Evolutionary conservation across 2,888 invertebrate species (phyloP), one percentile per base, ranked within the genome.

Genomic region (Limnephilus auricula): DNA sequence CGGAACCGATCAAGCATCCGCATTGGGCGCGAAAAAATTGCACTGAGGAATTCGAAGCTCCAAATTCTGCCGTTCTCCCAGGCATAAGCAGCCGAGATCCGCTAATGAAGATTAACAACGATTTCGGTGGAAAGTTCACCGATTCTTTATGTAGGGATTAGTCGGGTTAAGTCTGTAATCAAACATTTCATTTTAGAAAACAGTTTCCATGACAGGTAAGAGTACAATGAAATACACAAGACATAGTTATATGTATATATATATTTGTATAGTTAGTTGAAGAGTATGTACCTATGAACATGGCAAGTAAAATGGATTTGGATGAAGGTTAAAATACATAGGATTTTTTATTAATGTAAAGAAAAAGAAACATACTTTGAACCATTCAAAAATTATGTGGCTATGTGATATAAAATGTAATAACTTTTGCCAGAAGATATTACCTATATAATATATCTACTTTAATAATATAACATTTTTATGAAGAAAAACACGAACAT

Each of bases 21-120:
- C 87, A 78, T 88, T 79, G 87, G 65, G 87, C 78, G 87, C 87
- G 79, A 34, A 85, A 88, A 88, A 88, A 88, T 88, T 65, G 87
- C 87, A 32, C 10, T 37, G 78, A 78, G 87, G 87, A 88, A 88
- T 88, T 78, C 32, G 34, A 37, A 78, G 45, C 31, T 79, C 37
- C 87, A 37, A 88, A 85, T 34, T 82, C 32, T 34, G 18, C 37
- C 30, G 25, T 40, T 85, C 85, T 40, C 37, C 85, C 37, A 40
- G 37, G 40, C 45, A 45, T 45, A 45, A 45, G 45, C 65, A 25
- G 65, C 30, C 78, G 45, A 88, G 34, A 88, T 34, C 78, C 34
- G 79, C 87, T 79, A 88, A 88, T 88, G 87, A 88, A 34, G 87
- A 88, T 88, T 34, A 86, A 88, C 65, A 32, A n/a, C 78, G 32